Conservation (phyloP, 1,140 invertebrate species). For the Microplitis demolitor region DNA sequence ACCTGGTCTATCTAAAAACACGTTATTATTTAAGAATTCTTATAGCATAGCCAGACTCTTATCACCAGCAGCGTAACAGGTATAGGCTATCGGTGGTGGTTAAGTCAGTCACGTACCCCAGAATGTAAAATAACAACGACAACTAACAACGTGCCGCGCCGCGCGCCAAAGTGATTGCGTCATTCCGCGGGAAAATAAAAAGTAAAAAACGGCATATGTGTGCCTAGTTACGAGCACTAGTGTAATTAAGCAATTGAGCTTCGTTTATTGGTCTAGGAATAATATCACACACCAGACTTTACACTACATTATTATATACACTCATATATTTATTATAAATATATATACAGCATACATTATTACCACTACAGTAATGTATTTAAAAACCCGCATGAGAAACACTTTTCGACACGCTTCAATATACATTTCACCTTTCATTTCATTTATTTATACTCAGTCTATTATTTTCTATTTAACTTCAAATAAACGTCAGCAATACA, state of each 20-base stretch:
- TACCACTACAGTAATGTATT: too few relatives aligned
- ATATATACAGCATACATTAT: too few relatives aligned
- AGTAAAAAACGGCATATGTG: conserved; percentile 6
- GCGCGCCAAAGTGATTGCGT: conserved; percentile 15
- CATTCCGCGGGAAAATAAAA: conserved; percentile 5
- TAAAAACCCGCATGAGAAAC: conserved; percentile 21
- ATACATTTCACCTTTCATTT: not conserved
- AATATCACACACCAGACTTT: not conserved
- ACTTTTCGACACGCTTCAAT: not conserved
- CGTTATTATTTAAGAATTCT: not conserved
- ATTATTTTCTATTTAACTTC: not conserved
- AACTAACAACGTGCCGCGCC: not conserved
- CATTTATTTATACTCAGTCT: not conserved
- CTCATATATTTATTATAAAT: not conserved
- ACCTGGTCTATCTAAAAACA: not conserved
- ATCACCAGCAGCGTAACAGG: conserved; percentile 14
- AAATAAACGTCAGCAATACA: too few relatives aligned
- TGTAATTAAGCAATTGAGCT: conserved; percentile 24
- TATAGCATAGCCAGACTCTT: not conserved
- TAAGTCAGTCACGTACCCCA: not conserved
- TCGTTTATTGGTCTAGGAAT: conserved; percentile 18
- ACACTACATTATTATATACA: not conserved
- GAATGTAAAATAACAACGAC: conserved; percentile 2
- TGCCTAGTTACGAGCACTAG: conserved; percentile 12
- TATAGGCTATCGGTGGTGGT: not conserved